phyloP scores from a whole-genome alignment of 2,888 invertebrate genomes.

The Ochropleura plecta region DNA sequence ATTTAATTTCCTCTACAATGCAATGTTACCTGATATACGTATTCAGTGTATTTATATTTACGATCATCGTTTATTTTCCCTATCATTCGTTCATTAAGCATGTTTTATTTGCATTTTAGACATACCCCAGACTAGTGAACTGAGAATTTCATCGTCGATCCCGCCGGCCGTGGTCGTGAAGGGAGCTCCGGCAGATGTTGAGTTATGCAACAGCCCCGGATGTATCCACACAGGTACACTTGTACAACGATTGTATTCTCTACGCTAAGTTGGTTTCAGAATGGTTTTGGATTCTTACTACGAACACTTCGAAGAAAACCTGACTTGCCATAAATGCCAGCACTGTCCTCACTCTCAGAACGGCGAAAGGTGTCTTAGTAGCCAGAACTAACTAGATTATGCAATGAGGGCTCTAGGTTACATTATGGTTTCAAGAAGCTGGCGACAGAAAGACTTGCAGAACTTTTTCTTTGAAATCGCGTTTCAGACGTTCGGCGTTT shows the following conservation, averaged over 20 bases:
- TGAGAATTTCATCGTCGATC: constrained; percentile 84
- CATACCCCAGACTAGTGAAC: constrained; percentile 88
- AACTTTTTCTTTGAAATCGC: neutral
- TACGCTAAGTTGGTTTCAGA: neutral
- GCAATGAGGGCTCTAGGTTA: neutral
- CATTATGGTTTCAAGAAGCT: neutral
- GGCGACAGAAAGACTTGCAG: neutral
- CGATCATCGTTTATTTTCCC: constrained; percentile 19
- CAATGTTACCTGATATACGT: neutral
- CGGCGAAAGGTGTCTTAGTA: neutral
- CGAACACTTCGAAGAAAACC: neutral
- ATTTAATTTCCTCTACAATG: neutral
- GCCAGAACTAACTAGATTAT: neutral
- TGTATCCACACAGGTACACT: constrained; percentile 94
- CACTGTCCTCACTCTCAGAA: neutral
- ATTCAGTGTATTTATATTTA: neutral
- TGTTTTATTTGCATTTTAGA: constrained; percentile 80
- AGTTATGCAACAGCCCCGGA: constrained; percentile 93
- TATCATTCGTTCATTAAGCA: constrained; percentile 65
- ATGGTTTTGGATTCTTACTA: neutral
- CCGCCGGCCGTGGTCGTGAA: constrained; percentile 80
- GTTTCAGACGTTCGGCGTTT: neutral
- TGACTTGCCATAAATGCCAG: neutral
- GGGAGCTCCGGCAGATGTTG: constrained; percentile 72
- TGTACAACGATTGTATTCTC: constrained; percentile 1